Conservation (phyloP, 2,797 vertebrate species). For the Phyllotis vaccarum region DNA sequence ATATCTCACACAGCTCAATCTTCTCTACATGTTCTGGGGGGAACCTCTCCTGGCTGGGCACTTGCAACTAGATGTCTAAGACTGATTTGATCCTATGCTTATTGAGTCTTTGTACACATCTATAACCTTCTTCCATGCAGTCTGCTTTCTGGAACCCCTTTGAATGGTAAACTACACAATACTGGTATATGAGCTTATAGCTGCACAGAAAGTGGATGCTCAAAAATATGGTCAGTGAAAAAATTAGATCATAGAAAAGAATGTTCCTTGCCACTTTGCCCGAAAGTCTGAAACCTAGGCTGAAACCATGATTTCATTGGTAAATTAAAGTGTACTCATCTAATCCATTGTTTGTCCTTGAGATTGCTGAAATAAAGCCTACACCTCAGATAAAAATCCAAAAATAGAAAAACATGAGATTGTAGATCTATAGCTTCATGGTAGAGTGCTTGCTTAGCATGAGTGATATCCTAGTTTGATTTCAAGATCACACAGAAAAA, state of each 20-base stretch:
- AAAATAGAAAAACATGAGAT: neutral
- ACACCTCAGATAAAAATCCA: neutral
- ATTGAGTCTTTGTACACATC: neutral
- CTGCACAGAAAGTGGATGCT: neutral
- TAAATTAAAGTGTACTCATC: slow-evolving; percentile 1
- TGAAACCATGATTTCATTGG: slow-evolving; percentile 9
- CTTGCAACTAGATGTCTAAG: neutral
- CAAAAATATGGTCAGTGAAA: slow-evolving; percentile 32
- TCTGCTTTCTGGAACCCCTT: slow-evolving; percentile 24
- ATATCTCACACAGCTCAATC: neutral
- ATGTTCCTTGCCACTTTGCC: neutral
- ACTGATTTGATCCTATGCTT: neutral
- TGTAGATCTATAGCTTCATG: neutral
- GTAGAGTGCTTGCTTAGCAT: neutral
- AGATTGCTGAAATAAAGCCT: slow-evolving; percentile 40
- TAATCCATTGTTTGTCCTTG: slow-evolving; percentile 20
- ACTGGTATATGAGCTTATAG: neutral
- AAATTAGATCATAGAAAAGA: neutral
- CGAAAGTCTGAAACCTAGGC: neutral
- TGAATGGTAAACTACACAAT: neutral
- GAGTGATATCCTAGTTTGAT: neutral
- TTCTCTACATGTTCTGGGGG: neutral
- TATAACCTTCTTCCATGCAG: neutral
- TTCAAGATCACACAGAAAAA: neutral
- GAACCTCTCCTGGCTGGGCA: neutral